These are phyloP conservation scores for Danio aesculapii DNA, from an alignment of 2,797 vertebrate species.

Conservation along the genomic window DNA sequence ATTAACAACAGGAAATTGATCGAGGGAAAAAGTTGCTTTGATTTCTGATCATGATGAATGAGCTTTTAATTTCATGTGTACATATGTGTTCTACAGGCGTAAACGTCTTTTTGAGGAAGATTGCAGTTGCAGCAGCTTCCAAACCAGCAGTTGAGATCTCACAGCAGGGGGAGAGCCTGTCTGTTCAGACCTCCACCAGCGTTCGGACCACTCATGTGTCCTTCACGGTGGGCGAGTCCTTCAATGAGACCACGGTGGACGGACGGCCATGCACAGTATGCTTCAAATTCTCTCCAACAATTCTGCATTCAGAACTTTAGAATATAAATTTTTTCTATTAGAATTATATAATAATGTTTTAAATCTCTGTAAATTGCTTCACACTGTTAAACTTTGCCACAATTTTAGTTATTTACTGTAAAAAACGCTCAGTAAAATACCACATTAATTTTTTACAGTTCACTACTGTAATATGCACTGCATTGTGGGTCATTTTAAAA, in stretches of 20 bases:
- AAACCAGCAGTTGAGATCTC: slow-evolving; percentile 90
- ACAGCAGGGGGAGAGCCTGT: slow-evolving; percentile 88
- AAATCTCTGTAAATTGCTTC: too few species aligned
- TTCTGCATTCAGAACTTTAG: too few species aligned
- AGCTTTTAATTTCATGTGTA: slow-evolving; percentile 19
- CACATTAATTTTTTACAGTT: too few species aligned
- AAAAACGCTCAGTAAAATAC: too few species aligned
- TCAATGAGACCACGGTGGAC: slow-evolving; percentile 91
- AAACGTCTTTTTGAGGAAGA: slow-evolving; percentile 90
- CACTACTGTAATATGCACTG: too few species aligned
- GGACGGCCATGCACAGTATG: slow-evolving; percentile 88
- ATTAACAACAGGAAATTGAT: slow-evolving; percentile 36
- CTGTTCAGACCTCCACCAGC: slow-evolving; percentile 91
- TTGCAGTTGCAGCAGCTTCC: slow-evolving; percentile 87
- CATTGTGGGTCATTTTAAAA: too few species aligned
- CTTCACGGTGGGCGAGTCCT: slow-evolving; percentile 90
- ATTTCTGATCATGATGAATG: slow-evolving; percentile 1
- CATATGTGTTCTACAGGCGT: slow-evolving; percentile 77
- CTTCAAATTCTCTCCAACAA: too few species aligned
- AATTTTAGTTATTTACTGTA: too few species aligned
- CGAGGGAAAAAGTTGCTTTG: slow-evolving; percentile 18
- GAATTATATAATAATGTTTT: too few species aligned
- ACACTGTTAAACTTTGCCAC: too few species aligned
- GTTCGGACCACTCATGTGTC: slow-evolving; percentile 90
- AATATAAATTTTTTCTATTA: too few species aligned